phyloP scores from a whole-genome alignment of 1,140 invertebrate genomes.

The Chironomus striatipennis region DNA sequence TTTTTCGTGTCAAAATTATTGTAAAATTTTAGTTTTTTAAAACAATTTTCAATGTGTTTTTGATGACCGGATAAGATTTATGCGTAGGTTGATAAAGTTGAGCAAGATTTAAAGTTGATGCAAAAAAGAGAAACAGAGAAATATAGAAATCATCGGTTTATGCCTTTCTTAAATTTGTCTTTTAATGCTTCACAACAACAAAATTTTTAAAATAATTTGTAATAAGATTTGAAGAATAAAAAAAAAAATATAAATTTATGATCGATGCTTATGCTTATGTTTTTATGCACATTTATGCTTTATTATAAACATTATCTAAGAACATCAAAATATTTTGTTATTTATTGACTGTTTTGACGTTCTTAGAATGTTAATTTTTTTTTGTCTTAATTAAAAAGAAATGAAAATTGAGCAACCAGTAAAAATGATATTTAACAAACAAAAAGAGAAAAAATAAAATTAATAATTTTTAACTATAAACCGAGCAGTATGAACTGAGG shows the following conservation, averaged over 20 bases:
- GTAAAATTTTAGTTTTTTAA: not conserved
- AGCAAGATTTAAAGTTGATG: not conserved
- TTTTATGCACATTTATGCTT: not conserved
- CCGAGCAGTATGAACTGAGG: too few species aligned
- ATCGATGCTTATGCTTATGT: not conserved
- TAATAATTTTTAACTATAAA: too few species aligned
- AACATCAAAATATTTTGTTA: too few species aligned
- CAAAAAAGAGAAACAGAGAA: constrained; percentile 23
- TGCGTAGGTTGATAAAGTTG: constrained; percentile 21
- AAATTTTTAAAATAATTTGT: not conserved
- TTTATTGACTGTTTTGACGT: too few species aligned
- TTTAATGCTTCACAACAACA: constrained; percentile 21
- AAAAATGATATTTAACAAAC: not conserved
- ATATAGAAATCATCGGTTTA: constrained; percentile 25
- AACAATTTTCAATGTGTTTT: constrained; percentile 5
- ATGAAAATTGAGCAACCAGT: not conserved
- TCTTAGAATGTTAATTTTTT: too few species aligned
- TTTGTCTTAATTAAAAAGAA: not conserved
- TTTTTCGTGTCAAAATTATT: not conserved
- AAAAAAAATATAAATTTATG: not conserved
- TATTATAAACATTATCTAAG: too few species aligned
- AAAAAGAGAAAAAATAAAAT: too few species aligned
- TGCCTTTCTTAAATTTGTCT: constrained; percentile 27
- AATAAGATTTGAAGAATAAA: not conserved
- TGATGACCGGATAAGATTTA: not conserved